Base-by-base conservation (phyloP, 2,113 vertebrate genomes). In the Serinus canaria region DNA sequence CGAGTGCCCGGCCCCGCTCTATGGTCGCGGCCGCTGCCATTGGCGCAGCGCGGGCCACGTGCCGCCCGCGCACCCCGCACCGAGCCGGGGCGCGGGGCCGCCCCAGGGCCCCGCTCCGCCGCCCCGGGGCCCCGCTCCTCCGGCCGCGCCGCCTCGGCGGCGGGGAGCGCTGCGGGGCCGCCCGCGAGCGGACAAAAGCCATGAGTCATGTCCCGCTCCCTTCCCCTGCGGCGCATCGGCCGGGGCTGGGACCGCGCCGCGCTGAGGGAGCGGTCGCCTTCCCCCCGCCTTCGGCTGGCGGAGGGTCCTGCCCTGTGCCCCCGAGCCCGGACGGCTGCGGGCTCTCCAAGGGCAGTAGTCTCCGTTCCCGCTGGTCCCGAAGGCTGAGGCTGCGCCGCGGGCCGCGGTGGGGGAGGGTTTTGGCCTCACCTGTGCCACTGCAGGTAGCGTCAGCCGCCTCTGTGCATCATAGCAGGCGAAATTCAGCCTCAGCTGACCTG, bases 31-130 rank as follows among this genome's bases (percentile, higher is more conserved):
- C 75, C 55, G 25, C 68, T 73, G 49, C 83, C 5, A 93, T 96
- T 95, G 95, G 96, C 28, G 84, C 55, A 15, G 37, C 68, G 19
- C 8, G 59, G 50, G 41, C 24, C 96, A 97, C 90, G 94, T 96
- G 96, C 41, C 7, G 10, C 30, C 7, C 7, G 30, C 28, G 15
- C 14, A 6, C 35, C 43, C 56, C 37, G 67, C 56, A 8, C 39
- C 68, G 49, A 5, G n/a, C 41, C 17, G 68, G 28, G 53, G 1
- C 18, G 30, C 35, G 35, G 43, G 68, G 68, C 47, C 27, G 56
- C 30, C 56, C 21, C 56, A 0, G 21, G 58, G 68, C 7, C 27
- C 33, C 59, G 59, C n/a, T 39, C n/a, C 13, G 28, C 50, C 27
- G 58, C 10, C 56, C 19, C 53, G 0, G 15, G 53, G 53, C 6